Percentiles rank a stretch among this genome's conserved stretches.
phyloP scores from a whole-genome alignment of 1,140 invertebrate species.

The Eupristina koningsbergeri region DNA sequence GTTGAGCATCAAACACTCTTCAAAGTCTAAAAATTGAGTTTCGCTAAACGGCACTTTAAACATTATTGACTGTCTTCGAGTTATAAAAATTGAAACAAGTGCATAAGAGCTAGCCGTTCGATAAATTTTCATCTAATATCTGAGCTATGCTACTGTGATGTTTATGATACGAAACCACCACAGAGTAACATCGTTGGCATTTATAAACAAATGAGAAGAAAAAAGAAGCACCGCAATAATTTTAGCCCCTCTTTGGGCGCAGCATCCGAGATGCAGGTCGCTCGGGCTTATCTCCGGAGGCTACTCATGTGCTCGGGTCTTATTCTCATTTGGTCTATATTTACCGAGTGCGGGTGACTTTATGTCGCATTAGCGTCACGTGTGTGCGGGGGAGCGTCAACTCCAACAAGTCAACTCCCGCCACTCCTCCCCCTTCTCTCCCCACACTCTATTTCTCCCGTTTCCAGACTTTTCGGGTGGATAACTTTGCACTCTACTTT shows the following conservation, averaged over 20 bases:
- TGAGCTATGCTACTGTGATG: too few relatives aligned
- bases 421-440: too few relatives aligned
- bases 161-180: too few relatives aligned
- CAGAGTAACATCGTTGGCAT: neutral
- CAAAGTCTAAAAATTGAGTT: too few relatives aligned
- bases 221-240: neutral
- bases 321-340: slow-evolving; percentile 33
- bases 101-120: too few relatives aligned
- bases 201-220: neutral
- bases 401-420: too few relatives aligned
- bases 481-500: neutral
- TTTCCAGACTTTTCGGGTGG: slow-evolving; percentile 2
- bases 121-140: too few relatives aligned
- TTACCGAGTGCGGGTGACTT: slow-evolving; percentile 17
- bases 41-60: too few relatives aligned
- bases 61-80: too few relatives aligned
- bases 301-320: neutral
- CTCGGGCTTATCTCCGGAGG: neutral
- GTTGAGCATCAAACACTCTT: too few relatives aligned
- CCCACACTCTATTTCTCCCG: slow-evolving; percentile 20
- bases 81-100: too few relatives aligned
- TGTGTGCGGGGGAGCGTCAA: neutral
- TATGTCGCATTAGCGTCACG: slow-evolving; percentile 31
- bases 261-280: neutral
- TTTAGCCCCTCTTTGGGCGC: neutral